phyloP scores from a whole-genome alignment of 2,888 invertebrate species.

The Caenorhabditis panamensis region DNA sequence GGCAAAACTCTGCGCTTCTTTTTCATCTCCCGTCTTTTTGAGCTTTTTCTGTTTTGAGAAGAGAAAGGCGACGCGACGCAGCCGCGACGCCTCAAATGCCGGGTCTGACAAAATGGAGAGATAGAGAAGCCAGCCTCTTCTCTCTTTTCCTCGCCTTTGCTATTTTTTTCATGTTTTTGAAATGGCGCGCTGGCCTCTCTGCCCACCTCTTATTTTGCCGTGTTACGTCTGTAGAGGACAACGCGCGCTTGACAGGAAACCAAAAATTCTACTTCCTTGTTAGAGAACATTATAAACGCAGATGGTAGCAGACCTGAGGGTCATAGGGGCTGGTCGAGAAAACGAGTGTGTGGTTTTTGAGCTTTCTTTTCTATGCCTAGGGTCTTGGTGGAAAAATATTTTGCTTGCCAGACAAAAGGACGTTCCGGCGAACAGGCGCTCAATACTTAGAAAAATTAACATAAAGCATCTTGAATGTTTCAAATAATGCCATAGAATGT shows the following conservation, averaged over 20 bases:
- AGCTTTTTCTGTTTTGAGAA: conserved; percentile 23
- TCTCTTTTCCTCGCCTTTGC: conserved; percentile 1
- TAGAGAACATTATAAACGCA: conserved; percentile 33
- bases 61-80: conserved; percentile 40
- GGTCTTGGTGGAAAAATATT: conserved; percentile 18
- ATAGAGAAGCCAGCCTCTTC: conserved; percentile 31
- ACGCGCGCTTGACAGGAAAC: conserved; percentile 31
- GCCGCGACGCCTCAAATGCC: conserved; percentile 42
- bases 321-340: background rate
- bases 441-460: background rate
- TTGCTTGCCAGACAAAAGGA: conserved; percentile 1
- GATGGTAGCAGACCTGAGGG: background rate
- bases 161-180: conserved; percentile 14
- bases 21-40: conserved; percentile 40
- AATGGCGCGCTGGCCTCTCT: conserved; percentile 33
- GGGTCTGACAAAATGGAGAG: conserved; percentile 15
- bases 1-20: conserved; percentile 31
- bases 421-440: conserved; percentile 8
- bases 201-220: conserved; percentile 39
- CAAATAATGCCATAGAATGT: no score
- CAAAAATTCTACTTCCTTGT: conserved; percentile 45
- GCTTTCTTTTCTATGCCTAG: conserved; percentile 3
- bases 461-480: no score
- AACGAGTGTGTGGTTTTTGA: conserved; percentile 20
- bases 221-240: conserved; percentile 33